Evolutionary conservation across 2,888 invertebrate genomes (phyloP).

Genomic region (Apomyelois bistriatella): DNA sequence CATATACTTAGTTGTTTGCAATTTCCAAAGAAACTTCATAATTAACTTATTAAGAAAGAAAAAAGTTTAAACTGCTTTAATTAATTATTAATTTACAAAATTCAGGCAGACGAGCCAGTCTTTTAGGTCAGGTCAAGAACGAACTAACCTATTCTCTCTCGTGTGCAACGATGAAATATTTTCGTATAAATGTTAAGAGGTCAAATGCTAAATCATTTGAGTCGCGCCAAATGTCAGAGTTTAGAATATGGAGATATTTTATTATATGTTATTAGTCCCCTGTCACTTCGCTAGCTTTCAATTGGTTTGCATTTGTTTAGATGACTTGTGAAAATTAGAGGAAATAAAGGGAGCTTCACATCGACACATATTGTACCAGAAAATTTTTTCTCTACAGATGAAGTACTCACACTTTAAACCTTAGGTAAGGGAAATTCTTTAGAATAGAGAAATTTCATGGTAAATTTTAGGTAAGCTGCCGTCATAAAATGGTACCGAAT

Average conservation of each 20-base stretch:
- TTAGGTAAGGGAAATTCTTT: too few species aligned
- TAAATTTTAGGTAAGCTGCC: too few species aligned
- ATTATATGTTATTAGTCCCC: not conserved
- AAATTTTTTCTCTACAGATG: too few species aligned
- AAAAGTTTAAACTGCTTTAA: not conserved
- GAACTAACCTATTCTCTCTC: slow-evolving; percentile 6
- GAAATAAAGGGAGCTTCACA: too few species aligned
- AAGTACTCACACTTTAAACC: too few species aligned
- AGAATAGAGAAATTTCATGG: too few species aligned
- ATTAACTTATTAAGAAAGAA: not conserved
- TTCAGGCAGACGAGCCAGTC: not conserved
- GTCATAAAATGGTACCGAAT: too few species aligned
- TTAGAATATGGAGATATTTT: not conserved
- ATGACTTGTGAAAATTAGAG: too few species aligned
- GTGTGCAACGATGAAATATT: not conserved
- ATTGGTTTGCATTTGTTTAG: too few species aligned
- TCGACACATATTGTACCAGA: too few species aligned
- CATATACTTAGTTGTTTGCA: too few species aligned
- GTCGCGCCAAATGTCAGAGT: slow-evolving; percentile 9
- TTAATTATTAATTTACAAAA: not conserved
- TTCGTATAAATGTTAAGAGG: slow-evolving; percentile 11
- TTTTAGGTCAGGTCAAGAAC: slow-evolving; percentile 9
- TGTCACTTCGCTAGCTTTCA: not conserved
- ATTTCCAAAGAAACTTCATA: too few species aligned
- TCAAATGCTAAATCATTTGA: slow-evolving; percentile 6